Percentiles rank a stretch among this genome's conserved stretches.
Conservation (phyloP, 2,113 vertebrate species). For the Sporophila hypoxantha region DNA sequence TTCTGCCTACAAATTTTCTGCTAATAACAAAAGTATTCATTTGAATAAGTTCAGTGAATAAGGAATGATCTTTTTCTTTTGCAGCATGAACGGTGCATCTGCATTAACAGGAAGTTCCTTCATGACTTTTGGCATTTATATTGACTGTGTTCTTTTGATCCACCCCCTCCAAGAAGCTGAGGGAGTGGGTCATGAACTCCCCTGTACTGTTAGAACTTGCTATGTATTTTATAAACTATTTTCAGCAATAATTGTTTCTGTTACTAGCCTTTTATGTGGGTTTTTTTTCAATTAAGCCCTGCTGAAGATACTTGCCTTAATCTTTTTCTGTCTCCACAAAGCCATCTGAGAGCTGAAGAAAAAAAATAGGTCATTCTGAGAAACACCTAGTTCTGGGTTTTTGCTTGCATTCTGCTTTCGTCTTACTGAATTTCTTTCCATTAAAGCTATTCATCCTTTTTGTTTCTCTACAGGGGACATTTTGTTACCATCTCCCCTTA, state of each 20-base stretch:
- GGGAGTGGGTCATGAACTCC: neutral
- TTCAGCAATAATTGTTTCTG: neutral
- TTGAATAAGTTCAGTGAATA: neutral
- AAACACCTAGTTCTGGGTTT: neutral
- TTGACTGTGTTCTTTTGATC: neutral
- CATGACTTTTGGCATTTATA: neutral
- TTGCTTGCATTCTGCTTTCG: neutral
- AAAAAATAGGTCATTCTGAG: neutral
- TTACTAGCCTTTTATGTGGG: neutral
- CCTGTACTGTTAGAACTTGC: neutral
- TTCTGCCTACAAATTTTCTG: neutral
- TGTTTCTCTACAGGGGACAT: neutral
- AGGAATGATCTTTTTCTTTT: neutral
- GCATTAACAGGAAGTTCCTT: neutral
- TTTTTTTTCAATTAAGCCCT: neutral
- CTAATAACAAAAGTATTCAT: neutral
- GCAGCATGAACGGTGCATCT: accelerated
- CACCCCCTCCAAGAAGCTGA: neutral
- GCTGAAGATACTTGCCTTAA: neutral
- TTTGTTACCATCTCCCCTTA: neutral
- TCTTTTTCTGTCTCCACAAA: neutral
- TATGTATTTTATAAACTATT: neutral
- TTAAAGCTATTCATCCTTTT: neutral
- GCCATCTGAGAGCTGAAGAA: neutral
- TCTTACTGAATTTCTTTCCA: neutral